Base-by-base conservation (phyloP, 2,113 vertebrate genomes). In the Solenodon paradoxus region DNA sequence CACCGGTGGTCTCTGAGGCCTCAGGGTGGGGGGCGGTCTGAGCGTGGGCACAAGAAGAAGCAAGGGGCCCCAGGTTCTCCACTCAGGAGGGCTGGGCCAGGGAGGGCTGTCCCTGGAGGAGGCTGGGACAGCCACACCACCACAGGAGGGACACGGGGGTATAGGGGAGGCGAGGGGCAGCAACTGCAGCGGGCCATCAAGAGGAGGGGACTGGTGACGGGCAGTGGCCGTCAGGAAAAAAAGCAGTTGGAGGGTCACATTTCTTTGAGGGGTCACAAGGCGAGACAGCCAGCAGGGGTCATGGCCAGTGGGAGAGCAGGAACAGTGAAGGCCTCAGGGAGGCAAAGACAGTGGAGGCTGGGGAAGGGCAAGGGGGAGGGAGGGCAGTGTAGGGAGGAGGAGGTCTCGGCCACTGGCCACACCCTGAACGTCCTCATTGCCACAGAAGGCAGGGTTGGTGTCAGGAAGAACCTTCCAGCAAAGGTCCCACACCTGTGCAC, bases 401-500 rank as follows among this genome's bases (percentile, higher is more conserved):
- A 20, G 82, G 22, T 35, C 42, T 19, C 38, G 55, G 68, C 13
- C 24, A 38, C 81, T 57, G 12, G 71, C 40, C 19, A 0, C 5
- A 40, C 7, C 69, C 16, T 15, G 38, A 22, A 9, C 22, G 69
- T 40, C 40, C 40, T 69, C 17, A 38, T 38, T 35, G 7, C 9
- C 22, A 35, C 51, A 68, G 24, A 71, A 45, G 63, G 40, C 40
- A 83, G 64, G 53, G 30, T 47, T 40, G 38, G 2, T 13, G 3
- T 61, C 75, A 69, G 49, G 30, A 77, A 87, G 68, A 90, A 87
- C 38, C 83, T 93, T 82, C 81, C 72, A 66, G 68, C n/a, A 51
- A 92, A 78, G 26, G 26, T 63, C n/a, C 66, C 5, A 38, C 26
- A n/a, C 49, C 28, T 64, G 5, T 63, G 40, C 2, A 40, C 35